Base-by-base conservation (phyloP, 2,888 invertebrate species). In the Drosophila cracens region DNA sequence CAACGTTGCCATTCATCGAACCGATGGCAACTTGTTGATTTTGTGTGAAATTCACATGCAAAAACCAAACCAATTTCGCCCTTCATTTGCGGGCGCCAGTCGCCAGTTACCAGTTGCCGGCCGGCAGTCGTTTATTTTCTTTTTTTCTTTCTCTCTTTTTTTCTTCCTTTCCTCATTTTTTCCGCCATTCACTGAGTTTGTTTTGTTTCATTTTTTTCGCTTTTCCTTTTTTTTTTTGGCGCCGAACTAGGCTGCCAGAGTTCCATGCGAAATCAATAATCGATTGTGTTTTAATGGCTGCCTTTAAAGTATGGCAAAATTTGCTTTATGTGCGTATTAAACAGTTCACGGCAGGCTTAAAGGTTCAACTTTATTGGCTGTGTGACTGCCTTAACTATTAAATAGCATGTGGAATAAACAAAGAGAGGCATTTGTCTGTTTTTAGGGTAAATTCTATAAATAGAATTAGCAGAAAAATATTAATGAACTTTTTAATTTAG, bases 11-110 rank as follows among this genome's bases (percentile, higher is more conserved):
- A 88, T 83, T 89, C 90, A 87, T 83, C 79, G 84, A 84, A 89
- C 88, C 82, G 82, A 85, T 84, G 87, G 86, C 92, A 87, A 91
- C 91, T 90, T 92, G 92, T 92, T 92, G 92, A 90, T 81, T 87
- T 87, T 80, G 77, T 87, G 77, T 76, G 83, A 76, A 90, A 71
- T 87, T 79, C 87, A 88, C 87, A 87, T 87, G 90, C 87, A 87
- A 87, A 86, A 86, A 89, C 89, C 89, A 84, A 87, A 83, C 83
- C 87, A 88, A 87, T 89, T 87, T 90, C 80, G 88, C 86, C 86
- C 83, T 87, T 87, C 86, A 86, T 87, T 86, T 87, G 81, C 81
- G 86, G 74, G 70, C 83, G 74, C 77, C 81, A 59, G 52, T 54
- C 51, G 73, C 76, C 79, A 58, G 49, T 56, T 70, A 64, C 76